A percentile compares a stretch with the other conserved stretches of the same genome.
phyloP scores from a whole-genome alignment of 2,113 vertebrate genomes.

The Equus quagga region DNA sequence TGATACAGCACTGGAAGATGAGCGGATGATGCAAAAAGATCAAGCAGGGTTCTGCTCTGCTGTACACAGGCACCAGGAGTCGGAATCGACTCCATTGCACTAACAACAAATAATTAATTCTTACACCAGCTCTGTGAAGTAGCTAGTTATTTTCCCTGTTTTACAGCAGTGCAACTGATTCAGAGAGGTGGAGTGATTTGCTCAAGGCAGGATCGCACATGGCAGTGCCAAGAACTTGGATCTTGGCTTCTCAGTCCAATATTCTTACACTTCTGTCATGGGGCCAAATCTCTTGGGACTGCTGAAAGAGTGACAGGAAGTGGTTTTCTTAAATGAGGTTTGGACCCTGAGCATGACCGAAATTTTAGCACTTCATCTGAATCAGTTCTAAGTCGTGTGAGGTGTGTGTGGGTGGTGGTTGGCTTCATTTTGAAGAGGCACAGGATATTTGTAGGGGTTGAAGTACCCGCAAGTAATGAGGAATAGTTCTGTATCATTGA shows the following conservation, averaged over 20 bases:
- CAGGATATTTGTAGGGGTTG: neutral
- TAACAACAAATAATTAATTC: neutral
- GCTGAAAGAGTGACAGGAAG: neutral
- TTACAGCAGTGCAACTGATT: neutral
- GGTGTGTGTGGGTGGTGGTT: neutral
- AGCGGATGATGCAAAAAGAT: too few relatives aligned
- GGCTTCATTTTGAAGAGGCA: conserved; percentile 15
- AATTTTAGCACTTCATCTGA: neutral
- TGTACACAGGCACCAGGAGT: too few relatives aligned
- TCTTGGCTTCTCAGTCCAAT: neutral
- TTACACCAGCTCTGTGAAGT: neutral
- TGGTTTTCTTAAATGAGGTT: neutral
- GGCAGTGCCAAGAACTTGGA: neutral
- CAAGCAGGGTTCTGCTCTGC: too few relatives aligned
- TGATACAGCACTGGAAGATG: too few relatives aligned
- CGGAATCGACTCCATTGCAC: too few relatives aligned
- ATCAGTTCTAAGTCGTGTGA: neutral
- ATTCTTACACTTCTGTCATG: neutral
- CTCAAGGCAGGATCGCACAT: neutral
- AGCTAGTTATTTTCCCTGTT: neutral
- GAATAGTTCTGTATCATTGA: neutral
- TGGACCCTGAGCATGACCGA: neutral
- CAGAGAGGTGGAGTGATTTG: neutral
- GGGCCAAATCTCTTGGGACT: neutral
- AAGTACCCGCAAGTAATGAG: neutral